Evolutionary conservation across 2,797 vertebrate species (phyloP), one percentile per base, ranked within the genome.

Genomic region (Cirrhinus mrigala): DNA sequence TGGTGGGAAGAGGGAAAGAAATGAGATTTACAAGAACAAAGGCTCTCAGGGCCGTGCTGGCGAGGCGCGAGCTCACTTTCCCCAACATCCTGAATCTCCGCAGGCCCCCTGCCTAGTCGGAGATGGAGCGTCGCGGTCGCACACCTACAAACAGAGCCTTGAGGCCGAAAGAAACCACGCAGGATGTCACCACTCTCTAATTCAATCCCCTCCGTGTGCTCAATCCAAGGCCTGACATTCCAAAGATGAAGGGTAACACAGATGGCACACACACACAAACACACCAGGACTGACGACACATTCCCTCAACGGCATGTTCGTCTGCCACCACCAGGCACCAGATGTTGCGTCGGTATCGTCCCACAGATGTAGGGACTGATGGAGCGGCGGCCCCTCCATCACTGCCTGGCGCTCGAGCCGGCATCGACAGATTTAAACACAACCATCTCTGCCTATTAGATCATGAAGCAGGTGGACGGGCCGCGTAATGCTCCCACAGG

Each of bases 261-360:
- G 78, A 84, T 74, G 84, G 52, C 60, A 46, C 56, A n/a, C 18
- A 24, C 20, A 85, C 44, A 75, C 79, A 82, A 24, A 69, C 79
- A 52, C 60, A 68, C 68, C 24, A 14, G 52, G 20, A 81, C 33
- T 24, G 78, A 79, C 52, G n/a, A 70, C 78, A 62, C 70, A 40
- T 50, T 40, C 24, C 73, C 44, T 50, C 44, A 69, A 58, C 73
- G 22, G n/a, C 37, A 69, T 64, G 71, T 15, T 52, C 4, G 2
- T 52, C 48, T 82, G 44, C 68, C 6, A 20, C 48, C 52, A 66
- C 71, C 76, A 16, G 62, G 20, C 44, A 33, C 81, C 88, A 85
- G 85, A 88, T 87, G 87, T 77, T 70, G 64, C 37, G n/a, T 83
- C n/a, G 50, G 14, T 37, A 82, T 86, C 86, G 27, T 70, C 83